These are phyloP conservation scores for Heliconius sara DNA, from an alignment of 2,888 invertebrate species.

Conservation along the genomic window DNA sequence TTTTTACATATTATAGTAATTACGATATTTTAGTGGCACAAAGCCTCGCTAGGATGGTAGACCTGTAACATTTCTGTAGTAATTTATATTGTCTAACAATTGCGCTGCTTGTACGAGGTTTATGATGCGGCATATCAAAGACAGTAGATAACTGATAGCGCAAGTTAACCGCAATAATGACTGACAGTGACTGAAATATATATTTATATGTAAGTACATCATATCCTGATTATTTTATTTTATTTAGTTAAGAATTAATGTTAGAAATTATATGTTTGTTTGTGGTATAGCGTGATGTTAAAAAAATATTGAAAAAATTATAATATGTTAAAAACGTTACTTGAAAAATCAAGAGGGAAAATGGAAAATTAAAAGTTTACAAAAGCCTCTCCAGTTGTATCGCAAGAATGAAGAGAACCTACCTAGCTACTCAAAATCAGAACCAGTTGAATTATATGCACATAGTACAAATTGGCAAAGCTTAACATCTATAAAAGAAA, in stretches of 20 bases:
- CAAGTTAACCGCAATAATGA: slow-evolving; percentile 31
- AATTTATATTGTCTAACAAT: slow-evolving; percentile 58
- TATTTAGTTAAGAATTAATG: too few species aligned
- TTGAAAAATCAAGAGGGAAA: too few species aligned
- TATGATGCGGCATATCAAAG: slow-evolving; percentile 59
- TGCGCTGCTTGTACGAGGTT: slow-evolving; percentile 54
- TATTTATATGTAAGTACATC: background rate
- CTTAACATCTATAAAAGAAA: too few species aligned
- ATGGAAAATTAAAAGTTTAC: background rate
- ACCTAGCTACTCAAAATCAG: background rate
- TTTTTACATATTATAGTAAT: background rate
- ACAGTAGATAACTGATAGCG: slow-evolving; percentile 49
- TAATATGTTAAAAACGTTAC: too few species aligned
- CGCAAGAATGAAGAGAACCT: background rate
- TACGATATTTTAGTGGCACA: slow-evolving; percentile 25
- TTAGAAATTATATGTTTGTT: too few species aligned
- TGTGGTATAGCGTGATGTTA: too few species aligned
- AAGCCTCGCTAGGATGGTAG: slow-evolving; percentile 17
- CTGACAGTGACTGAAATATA: slow-evolving; percentile 41
- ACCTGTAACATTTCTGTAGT: slow-evolving; percentile 42
- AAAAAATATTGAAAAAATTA: too few species aligned
- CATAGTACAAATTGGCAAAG: too few species aligned
- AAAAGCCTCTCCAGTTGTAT: background rate
- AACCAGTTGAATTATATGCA: too few species aligned
- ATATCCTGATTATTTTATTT: background rate